Evolutionary conservation across 2,797 vertebrate species (phyloP).

Genomic region (Furcifer pardalis): DNA sequence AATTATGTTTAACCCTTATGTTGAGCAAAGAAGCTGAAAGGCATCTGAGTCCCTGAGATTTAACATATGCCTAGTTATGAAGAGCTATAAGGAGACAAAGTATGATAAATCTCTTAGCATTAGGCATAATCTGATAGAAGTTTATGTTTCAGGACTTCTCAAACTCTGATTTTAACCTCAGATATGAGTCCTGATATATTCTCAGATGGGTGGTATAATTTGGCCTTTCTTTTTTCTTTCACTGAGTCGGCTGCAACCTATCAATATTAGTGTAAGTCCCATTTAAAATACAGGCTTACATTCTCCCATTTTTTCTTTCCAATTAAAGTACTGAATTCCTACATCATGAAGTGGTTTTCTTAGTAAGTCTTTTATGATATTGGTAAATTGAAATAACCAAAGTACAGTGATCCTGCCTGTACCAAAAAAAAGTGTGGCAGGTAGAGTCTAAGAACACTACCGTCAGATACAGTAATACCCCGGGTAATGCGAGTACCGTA

Average conservation of each 20-base stretch:
- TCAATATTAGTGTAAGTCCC: neutral
- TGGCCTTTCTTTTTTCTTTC: neutral
- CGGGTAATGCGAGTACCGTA: too few relatives aligned
- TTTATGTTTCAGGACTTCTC: neutral
- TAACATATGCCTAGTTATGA: neutral
- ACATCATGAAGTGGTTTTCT: too few relatives aligned
- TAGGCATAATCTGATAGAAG: neutral
- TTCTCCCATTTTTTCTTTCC: neutral
- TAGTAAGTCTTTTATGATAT: too few relatives aligned
- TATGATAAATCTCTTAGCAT: neutral
- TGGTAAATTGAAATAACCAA: too few relatives aligned
- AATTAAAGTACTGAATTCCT: too few relatives aligned
- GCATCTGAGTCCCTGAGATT: neutral
- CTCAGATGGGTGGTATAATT: neutral
- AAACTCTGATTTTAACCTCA: neutral
- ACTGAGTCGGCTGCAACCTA: too few relatives aligned
- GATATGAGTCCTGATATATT: neutral
- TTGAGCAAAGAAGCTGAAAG: neutral
- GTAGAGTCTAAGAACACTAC: too few relatives aligned
- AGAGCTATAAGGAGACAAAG: constrained; percentile 32
- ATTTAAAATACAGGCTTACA: neutral
- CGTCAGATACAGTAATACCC: too few relatives aligned
- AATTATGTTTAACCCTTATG: neutral
- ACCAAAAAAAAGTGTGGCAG: too few relatives aligned
- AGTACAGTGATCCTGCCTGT: too few relatives aligned